Conservation (phyloP, 1,140 invertebrate genomes). For the Drosophila arawakana region DNA sequence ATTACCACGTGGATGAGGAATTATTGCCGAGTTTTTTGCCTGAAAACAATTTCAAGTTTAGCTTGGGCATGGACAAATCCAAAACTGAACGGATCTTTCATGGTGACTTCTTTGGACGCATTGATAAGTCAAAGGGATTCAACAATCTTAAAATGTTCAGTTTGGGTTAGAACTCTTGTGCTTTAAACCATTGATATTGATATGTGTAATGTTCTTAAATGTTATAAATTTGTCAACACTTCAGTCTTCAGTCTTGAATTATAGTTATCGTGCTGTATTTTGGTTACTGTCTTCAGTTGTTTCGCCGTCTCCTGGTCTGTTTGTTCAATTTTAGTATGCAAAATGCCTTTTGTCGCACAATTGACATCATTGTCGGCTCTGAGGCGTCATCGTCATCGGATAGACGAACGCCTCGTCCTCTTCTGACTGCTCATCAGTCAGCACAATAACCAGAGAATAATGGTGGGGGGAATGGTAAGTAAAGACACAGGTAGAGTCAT, state of each 20-base stretch:
- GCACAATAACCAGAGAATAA: background rate
- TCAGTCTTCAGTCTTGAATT: slow-evolving; percentile 29
- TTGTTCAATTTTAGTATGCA: slow-evolving; percentile 73
- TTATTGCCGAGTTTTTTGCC: slow-evolving; percentile 73
- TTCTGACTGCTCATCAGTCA: slow-evolving; percentile 35
- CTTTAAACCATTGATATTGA: slow-evolving; percentile 3
- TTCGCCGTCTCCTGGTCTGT: slow-evolving; percentile 22
- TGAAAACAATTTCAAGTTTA: slow-evolving; percentile 61
- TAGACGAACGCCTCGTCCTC: slow-evolving; percentile 35
- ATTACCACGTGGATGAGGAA: slow-evolving; percentile 75
- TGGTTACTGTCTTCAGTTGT: slow-evolving; percentile 17
- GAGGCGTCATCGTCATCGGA: slow-evolving; percentile 47
- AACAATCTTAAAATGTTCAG: slow-evolving; percentile 81
- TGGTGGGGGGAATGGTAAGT: slow-evolving; percentile 1
- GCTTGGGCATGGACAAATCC: slow-evolving; percentile 28
- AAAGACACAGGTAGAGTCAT: slow-evolving; percentile 17
- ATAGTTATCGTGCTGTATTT: slow-evolving; percentile 26
- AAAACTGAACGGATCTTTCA: slow-evolving; percentile 50
- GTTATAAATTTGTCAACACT: slow-evolving; percentile 40
- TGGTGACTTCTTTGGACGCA: slow-evolving; percentile 54
- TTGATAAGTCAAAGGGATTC: slow-evolving; percentile 81
- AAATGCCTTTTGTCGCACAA: slow-evolving; percentile 71
- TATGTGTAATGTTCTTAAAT: slow-evolving; percentile 28
- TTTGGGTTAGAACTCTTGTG: slow-evolving; percentile 46
- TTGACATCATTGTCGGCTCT: slow-evolving; percentile 72